phyloP scores from a whole-genome alignment of 2,797 vertebrate species.

The Pseudochirops corinnae region DNA sequence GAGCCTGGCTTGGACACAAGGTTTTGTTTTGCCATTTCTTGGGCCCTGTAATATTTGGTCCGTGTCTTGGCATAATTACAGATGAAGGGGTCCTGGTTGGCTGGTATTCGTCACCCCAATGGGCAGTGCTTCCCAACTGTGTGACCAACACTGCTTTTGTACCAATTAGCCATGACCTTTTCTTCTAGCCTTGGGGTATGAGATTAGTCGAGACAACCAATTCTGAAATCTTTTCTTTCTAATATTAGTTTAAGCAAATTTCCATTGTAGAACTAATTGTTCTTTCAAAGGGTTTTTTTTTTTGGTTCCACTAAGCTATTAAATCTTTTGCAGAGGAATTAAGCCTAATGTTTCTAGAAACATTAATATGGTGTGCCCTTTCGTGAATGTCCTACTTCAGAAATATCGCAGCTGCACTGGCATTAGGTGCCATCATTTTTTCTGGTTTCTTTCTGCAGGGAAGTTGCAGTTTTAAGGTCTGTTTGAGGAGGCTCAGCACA shows the following conservation, averaged over 20 bases:
- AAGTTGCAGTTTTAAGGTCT: slow-evolving; percentile 48
- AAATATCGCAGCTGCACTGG: slow-evolving; percentile 66
- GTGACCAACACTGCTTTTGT: slow-evolving; percentile 64
- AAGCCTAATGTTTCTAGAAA: slow-evolving; percentile 74
- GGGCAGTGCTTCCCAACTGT: slow-evolving; percentile 65
- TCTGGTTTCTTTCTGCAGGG: slow-evolving; percentile 42
- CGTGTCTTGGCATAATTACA: slow-evolving; percentile 57
- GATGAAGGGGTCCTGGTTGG: slow-evolving; percentile 55
- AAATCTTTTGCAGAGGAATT: slow-evolving; percentile 74
- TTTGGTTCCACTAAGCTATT: slow-evolving; percentile 66
- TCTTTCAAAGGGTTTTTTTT: slow-evolving; percentile 46
- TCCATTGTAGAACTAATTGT: slow-evolving; percentile 68
- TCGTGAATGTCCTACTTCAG: slow-evolving; percentile 71
- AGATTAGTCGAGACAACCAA: slow-evolving; percentile 76
- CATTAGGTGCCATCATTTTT: slow-evolving; percentile 19
- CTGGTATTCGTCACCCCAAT: slow-evolving; percentile 70
- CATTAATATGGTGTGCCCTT: slow-evolving; percentile 80
- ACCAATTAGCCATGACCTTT: slow-evolving; percentile 84
- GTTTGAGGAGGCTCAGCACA: slow-evolving; percentile 2
- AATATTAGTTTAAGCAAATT: slow-evolving; percentile 82
- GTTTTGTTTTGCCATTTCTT: slow-evolving; percentile 50
- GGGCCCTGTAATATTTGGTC: slow-evolving; percentile 60
- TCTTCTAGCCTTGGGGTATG: slow-evolving; percentile 74
- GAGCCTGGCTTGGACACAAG: slow-evolving; percentile 54
- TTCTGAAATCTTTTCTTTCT: slow-evolving; percentile 80